Evolutionary conservation across 2,797 vertebrate genomes (phyloP).

Genomic region (Rhabdophis nuchalis): DNA sequence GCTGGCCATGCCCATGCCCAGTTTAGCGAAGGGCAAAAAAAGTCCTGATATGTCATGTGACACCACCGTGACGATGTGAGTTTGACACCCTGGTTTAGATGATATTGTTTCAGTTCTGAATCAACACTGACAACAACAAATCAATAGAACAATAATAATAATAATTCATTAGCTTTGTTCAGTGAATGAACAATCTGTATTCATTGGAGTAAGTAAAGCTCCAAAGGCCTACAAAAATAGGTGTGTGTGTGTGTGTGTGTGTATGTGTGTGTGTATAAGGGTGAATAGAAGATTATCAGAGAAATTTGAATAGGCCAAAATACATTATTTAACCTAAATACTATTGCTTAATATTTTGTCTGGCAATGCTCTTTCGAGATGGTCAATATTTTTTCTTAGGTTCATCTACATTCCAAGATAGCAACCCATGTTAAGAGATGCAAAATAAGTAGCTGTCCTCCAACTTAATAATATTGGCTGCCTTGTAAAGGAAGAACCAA

Average conservation of each 20-base stretch:
- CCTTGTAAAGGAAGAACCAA: background rate
- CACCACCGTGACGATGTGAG: fast-evolving
- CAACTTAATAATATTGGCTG: background rate
- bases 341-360: background rate
- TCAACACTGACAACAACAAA: background rate
- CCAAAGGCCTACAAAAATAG: background rate
- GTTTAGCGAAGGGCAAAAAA: too few relatives aligned
- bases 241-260: background rate
- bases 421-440: background rate
- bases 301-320: background rate
- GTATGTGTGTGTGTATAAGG: background rate
- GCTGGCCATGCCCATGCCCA: too few relatives aligned
- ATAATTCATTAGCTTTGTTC: background rate
- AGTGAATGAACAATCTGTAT: background rate
- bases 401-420: background rate
- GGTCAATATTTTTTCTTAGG: background rate
- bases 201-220: background rate
- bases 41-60: too few relatives aligned
- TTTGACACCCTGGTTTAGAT: background rate
- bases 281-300: background rate
- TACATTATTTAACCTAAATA: background rate
- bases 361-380: background rate
- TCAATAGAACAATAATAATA: background rate
- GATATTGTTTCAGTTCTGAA: background rate
- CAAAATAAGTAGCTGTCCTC: background rate